Conservation (phyloP, 2,113 vertebrate genomes). For the Anser cygnoides region DNA sequence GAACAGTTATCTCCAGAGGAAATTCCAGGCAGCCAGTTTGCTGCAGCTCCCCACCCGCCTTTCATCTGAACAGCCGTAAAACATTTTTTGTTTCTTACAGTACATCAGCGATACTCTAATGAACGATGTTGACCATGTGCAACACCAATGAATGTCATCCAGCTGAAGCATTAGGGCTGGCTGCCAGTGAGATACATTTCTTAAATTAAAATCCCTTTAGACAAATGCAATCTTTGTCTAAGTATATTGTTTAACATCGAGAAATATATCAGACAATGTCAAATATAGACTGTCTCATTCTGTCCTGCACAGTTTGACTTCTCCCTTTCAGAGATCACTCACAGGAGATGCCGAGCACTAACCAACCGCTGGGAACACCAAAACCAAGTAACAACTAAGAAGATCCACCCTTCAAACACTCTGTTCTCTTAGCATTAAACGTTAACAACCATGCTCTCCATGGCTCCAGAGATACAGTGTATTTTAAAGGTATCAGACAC, state of each 20-base stretch:
- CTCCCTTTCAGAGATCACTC: neutral
- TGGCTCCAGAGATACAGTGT: neutral
- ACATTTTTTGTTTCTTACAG: neutral
- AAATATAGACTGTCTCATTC: neutral
- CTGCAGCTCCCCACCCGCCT: neutral
- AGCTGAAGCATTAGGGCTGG: slow-evolving; percentile 28
- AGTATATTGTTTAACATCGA: slow-evolving; percentile 4
- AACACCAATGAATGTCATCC: slow-evolving; percentile 12
- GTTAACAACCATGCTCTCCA: neutral
- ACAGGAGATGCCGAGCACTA: neutral
- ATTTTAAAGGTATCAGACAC: neutral
- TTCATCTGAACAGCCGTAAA: neutral
- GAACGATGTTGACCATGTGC: neutral
- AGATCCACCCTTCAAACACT: neutral
- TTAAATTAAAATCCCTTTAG: slow-evolving; percentile 50
- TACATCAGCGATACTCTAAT: neutral
- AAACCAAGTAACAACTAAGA: neutral
- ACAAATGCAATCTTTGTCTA: slow-evolving; percentile 8
- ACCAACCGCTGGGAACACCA: neutral
- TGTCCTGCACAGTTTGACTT: neutral
- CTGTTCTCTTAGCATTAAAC: neutral
- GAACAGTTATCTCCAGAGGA: neutral
- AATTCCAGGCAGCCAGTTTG: neutral
- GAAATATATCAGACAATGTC: neutral
- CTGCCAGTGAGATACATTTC: slow-evolving; percentile 20